Evolutionary conservation across 2,888 invertebrate species (phyloP).

Genomic region (Lampropteryx suffumata): DNA sequence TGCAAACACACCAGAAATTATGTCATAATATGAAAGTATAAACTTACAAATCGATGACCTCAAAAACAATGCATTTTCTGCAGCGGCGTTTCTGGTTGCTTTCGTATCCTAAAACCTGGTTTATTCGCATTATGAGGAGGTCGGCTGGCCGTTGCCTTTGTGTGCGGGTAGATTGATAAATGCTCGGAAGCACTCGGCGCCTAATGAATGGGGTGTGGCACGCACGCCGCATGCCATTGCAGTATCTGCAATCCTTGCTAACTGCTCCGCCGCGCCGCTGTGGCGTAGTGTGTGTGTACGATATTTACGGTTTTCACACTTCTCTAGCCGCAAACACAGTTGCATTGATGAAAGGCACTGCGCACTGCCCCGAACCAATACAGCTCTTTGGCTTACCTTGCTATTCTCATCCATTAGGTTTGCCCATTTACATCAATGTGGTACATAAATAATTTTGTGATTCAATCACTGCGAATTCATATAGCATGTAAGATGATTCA

Average conservation of each 20-base stretch:
- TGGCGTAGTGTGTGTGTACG: too few relatives aligned
- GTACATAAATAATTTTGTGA: background rate
- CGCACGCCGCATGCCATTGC: conserved; percentile 69
- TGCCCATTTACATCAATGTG: conserved; percentile 7
- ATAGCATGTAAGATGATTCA: too few relatives aligned
- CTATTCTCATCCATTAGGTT: conserved; percentile 20
- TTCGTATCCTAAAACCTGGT: conserved; percentile 32
- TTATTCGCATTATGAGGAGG: conserved; percentile 39
- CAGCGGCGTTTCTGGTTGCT: conserved; percentile 11
- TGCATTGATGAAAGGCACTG: conserved; percentile 36
- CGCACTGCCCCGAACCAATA: conserved; percentile 21
- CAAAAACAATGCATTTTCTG: conserved; percentile 11
- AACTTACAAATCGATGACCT: conserved; percentile 4
- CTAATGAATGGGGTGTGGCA: conserved; percentile 81
- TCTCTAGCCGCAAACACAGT: conserved; percentile 40
- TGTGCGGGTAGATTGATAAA: conserved; percentile 76
- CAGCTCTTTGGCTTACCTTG: conserved; percentile 18
- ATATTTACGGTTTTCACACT: conserved; percentile 59
- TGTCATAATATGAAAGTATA: too few relatives aligned
- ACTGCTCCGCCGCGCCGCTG: conserved; percentile 44
- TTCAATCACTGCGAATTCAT: too few relatives aligned
- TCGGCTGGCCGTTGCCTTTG: conserved; percentile 50
- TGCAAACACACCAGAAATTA: too few relatives aligned
- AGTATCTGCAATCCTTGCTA: conserved; percentile 67
- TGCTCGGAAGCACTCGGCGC: conserved; percentile 79